A percentile compares a stretch with the other conserved stretches of the same genome.
phyloP scores from a whole-genome alignment of 2,797 vertebrate species.

The Anableps anableps region DNA sequence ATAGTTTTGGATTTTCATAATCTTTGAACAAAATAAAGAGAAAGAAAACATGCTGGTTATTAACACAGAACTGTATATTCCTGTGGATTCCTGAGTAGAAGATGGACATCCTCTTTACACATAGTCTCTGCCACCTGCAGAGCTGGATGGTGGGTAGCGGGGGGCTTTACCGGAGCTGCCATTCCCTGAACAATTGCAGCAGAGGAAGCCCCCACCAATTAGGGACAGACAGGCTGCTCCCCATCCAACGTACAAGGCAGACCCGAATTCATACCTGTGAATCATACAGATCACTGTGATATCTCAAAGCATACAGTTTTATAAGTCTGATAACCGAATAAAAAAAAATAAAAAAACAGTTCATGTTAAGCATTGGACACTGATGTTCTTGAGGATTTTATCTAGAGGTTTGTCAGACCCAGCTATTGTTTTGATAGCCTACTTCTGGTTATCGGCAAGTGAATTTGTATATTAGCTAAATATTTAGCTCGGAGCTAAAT shows the following conservation, averaged over 20 bases:
- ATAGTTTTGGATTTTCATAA: background rate
- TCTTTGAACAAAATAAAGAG: background rate
- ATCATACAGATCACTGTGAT: slow-evolving; percentile 4
- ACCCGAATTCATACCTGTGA: slow-evolving; percentile 92
- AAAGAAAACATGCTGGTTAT: background rate
- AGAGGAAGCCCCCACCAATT: slow-evolving; percentile 90
- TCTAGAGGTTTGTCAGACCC: background rate
- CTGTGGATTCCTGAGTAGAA: background rate
- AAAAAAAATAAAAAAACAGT: background rate
- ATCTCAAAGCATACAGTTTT: background rate
- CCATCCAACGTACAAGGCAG: slow-evolving; percentile 93
- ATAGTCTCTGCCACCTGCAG: slow-evolving; percentile 82
- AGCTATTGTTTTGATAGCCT: background rate
- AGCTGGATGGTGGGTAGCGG: slow-evolving; percentile 57
- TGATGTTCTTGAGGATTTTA: background rate
- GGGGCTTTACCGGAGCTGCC: slow-evolving; percentile 31
- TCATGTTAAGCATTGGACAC: background rate
- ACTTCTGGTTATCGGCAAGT: background rate
- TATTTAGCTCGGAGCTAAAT: too few species aligned
- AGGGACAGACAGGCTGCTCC: slow-evolving; percentile 85
- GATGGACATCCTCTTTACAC: slow-evolving; percentile 65
- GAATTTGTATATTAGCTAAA: background rate
- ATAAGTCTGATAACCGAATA: background rate
- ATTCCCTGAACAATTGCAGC: slow-evolving; percentile 82
- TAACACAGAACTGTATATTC: background rate